Percentiles rank a stretch among this genome's conserved stretches.
Evolutionary conservation across 2,797 vertebrate genomes (phyloP).

Genomic region (Taeniopygia guttata): DNA sequence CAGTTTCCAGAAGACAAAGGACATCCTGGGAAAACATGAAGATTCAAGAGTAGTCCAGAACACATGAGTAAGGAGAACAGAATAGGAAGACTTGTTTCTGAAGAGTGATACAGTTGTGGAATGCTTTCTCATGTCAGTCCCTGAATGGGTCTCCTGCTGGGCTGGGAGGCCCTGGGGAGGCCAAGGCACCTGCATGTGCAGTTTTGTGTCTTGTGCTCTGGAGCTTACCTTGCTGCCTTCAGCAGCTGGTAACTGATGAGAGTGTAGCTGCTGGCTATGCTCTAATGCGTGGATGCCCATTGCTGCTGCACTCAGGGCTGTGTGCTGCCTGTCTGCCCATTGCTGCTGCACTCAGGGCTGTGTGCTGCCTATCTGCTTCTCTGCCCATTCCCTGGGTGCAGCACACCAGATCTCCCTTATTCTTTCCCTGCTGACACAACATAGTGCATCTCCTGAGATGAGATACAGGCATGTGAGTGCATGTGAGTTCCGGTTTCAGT

Average conservation of each 20-base stretch:
- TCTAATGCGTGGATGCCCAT: neutral
- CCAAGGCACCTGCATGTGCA: neutral
- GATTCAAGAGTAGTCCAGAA: neutral
- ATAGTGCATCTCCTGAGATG: neutral
- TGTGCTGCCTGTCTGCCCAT: neutral
- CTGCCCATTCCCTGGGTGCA: neutral
- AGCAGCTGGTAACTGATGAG: neutral
- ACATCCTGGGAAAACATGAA: neutral
- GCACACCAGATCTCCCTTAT: neutral
- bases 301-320: neutral
- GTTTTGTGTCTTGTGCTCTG: neutral
- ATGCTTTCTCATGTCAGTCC: neutral
- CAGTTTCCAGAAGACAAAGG: neutral
- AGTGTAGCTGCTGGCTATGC: neutral
- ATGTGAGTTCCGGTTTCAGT: neutral
- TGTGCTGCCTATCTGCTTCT: neutral
- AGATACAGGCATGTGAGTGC: neutral
- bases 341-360: neutral
- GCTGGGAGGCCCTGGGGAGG: neutral
- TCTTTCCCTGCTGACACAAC: neutral
- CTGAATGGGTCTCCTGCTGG: neutral
- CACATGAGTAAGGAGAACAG: neutral
- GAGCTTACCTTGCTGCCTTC: neutral
- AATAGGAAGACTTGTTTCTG: neutral
- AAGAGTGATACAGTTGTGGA: neutral